These are phyloP conservation scores for Corydoras maculifer DNA, from an alignment of 2,113 vertebrate genomes.

Conservation along the genomic window DNA sequence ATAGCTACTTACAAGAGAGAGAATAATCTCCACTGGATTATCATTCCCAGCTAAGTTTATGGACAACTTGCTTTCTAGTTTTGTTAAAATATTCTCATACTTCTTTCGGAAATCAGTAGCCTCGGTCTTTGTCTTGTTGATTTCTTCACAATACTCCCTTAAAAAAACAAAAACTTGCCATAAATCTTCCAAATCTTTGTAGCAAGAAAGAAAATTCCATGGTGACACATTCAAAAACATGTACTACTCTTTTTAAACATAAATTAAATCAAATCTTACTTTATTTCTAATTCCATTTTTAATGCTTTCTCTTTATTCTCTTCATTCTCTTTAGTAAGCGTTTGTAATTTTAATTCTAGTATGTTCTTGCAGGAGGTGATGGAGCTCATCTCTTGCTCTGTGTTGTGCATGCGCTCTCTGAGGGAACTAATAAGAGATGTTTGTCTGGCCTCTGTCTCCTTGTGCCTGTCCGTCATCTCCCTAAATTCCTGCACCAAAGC, in stretches of 20 bases:
- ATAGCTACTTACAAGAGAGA: slow-evolving; percentile 61
- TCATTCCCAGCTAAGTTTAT: slow-evolving; percentile 50
- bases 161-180: neutral
- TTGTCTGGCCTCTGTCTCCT: slow-evolving; percentile 69
- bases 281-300: slow-evolving; percentile 55
- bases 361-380: slow-evolving; percentile 55
- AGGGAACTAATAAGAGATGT: slow-evolving; percentile 62
- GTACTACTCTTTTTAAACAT: no score
- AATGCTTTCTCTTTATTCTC: slow-evolving; percentile 58
- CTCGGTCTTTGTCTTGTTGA: slow-evolving; percentile 58
- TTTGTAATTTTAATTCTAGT: slow-evolving; percentile 55
- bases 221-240: no score
- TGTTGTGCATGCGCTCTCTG: slow-evolving; percentile 61
- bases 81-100: slow-evolving; percentile 59
- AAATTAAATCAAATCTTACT: slow-evolving; percentile 54
- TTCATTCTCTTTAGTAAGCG: slow-evolving; percentile 55
- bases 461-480: slow-evolving; percentile 60
- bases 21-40: slow-evolving; percentile 57
- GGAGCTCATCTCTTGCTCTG: slow-evolving; percentile 57
- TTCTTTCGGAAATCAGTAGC: slow-evolving; percentile 49
- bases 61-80: slow-evolving; percentile 57
- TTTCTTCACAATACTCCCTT: slow-evolving; percentile 61
- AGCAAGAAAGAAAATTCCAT: no score
- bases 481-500: slow-evolving; percentile 64
- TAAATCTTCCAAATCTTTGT: no score